Evolutionary conservation across 1,140 invertebrate species (phyloP).

Genomic region (Adoxophyes honmai): DNA sequence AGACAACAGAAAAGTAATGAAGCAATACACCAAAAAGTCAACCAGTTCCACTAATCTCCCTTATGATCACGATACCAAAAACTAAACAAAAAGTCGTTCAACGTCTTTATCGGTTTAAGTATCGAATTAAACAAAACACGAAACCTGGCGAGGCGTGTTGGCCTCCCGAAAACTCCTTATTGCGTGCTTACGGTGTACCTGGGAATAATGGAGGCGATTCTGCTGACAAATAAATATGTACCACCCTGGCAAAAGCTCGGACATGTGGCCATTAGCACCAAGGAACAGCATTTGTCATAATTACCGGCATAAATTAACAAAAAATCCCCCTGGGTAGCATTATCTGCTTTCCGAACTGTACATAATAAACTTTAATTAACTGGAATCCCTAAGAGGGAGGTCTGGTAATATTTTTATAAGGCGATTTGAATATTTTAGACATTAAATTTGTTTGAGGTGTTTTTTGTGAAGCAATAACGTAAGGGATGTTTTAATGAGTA

Average conservation of each 20-base stretch:
- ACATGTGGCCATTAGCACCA: slow-evolving; percentile 32
- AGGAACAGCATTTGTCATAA: slow-evolving; percentile 5
- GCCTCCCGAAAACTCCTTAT: slow-evolving; percentile 60
- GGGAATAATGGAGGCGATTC: slow-evolving; percentile 65
- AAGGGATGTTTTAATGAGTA: neutral
- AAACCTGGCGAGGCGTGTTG: slow-evolving; percentile 28
- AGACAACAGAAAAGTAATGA: neutral
- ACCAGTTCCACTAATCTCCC: no score
- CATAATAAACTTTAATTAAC: slow-evolving; percentile 2
- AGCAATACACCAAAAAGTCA: neutral
- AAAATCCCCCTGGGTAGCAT: neutral
- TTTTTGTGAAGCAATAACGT: neutral
- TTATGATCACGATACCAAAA: neutral
- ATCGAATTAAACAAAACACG: slow-evolving; percentile 46
- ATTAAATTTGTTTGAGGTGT: neutral
- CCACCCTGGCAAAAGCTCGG: slow-evolving; percentile 48
- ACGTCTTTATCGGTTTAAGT: slow-evolving; percentile 20
- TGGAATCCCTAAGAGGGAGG: neutral
- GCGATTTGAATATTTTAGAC: neutral
- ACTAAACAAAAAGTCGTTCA: slow-evolving; percentile 19
- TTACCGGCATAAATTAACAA: neutral
- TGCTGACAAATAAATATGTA: slow-evolving; percentile 69
- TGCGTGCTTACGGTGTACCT: slow-evolving; percentile 62
- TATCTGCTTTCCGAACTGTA: neutral
- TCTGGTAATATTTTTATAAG: neutral